Percentiles rank a stretch among this genome's conserved stretches.
These are phyloP conservation scores for Eumaeus atala DNA, from an alignment of 1,140 invertebrate genomes.

Conservation along the genomic window DNA sequence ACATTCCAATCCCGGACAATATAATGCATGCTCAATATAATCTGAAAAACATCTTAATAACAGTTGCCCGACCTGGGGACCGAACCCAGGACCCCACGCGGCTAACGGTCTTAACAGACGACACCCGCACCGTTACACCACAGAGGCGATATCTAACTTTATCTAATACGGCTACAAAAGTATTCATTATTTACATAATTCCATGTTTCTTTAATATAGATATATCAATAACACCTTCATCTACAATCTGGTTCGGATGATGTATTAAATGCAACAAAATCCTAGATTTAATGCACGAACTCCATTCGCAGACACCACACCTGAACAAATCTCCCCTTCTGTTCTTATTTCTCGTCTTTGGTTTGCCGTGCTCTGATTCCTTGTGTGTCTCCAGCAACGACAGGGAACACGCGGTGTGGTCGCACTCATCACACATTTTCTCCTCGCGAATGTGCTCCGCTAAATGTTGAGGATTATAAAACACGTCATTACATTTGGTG, in stretches of 20 bases:
- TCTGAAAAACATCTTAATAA: too few species aligned
- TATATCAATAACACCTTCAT: constrained; percentile 40
- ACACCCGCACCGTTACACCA: too few species aligned
- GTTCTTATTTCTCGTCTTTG: constrained; percentile 14
- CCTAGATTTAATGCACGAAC: constrained; percentile 27
- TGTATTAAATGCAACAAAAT: constrained; percentile 53
- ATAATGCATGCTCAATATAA: too few species aligned
- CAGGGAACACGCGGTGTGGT: constrained; percentile 19
- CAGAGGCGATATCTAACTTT: too few species aligned
- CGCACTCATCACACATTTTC: constrained; percentile 31
- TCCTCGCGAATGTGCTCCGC: constrained; percentile 17
- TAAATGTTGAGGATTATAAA: constrained; percentile 16
- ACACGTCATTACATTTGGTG: constrained; percentile 23
- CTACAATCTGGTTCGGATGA: constrained; percentile 44
- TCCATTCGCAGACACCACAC: constrained; percentile 40
- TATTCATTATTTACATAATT: constrained; percentile 21
- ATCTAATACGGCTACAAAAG: background rate
- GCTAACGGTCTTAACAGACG: too few species aligned
- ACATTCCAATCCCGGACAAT: too few species aligned
- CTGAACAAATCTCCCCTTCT: constrained; percentile 24
- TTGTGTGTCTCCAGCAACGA: constrained; percentile 22
- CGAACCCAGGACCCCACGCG: too few species aligned
- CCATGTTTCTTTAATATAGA: constrained; percentile 39
- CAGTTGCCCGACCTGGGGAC: too few species aligned
- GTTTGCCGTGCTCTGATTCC: constrained; percentile 24